Evolutionary conservation across 2,113 vertebrate species (phyloP).

Genomic region (Gymnobelideus leadbeateri): DNA sequence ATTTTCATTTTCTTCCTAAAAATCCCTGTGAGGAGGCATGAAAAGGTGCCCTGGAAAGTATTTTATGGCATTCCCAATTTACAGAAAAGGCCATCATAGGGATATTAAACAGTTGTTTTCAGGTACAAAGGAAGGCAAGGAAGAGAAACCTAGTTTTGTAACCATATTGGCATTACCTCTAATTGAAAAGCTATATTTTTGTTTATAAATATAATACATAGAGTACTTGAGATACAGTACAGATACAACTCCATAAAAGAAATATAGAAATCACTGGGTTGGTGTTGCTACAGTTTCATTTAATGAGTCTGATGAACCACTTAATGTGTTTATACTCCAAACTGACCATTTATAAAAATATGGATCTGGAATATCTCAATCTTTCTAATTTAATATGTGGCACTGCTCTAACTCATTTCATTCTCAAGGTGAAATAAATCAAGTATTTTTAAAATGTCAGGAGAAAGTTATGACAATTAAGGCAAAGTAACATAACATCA

Average conservation of each 20-base stretch:
- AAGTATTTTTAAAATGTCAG: neutral
- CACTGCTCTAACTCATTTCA: neutral
- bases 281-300: neutral
- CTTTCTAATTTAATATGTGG: neutral
- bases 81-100: neutral
- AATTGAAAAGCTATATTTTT: neutral
- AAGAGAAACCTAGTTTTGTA: conserved; percentile 36
- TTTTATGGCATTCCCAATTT: conserved; percentile 27
- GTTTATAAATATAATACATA: conserved; percentile 22
- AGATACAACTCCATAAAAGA: neutral
- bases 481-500: neutral
- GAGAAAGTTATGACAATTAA: conserved; percentile 17
- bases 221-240: neutral
- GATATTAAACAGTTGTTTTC: neutral
- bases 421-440: neutral
- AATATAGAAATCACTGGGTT: neutral
- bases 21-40: neutral
- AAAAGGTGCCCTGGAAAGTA: conserved; percentile 29
- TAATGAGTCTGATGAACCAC: conserved; percentile 17
- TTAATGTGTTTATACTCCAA: conserved; percentile 47
- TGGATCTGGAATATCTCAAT: neutral
- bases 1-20: conserved; percentile 37
- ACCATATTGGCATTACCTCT: neutral
- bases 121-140: conserved; percentile 10
- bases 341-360: conserved; percentile 47